Evolutionary conservation across 53 echinoderm and acorn worm species (phyloP), one percentile per base, ranked within the genome.

Genomic region (Luidia sarsii): DNA sequence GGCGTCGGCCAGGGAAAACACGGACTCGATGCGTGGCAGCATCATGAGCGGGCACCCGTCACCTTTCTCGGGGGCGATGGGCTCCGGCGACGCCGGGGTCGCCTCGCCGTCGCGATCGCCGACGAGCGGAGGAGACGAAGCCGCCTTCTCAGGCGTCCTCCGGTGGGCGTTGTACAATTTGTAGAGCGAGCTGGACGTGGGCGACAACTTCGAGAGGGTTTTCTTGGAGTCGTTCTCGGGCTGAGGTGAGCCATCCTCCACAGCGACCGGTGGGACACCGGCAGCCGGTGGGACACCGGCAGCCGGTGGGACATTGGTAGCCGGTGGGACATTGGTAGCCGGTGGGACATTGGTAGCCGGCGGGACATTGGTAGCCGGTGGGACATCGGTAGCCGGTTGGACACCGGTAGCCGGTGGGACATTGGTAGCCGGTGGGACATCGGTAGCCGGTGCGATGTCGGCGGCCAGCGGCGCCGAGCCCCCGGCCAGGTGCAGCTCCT

Each of bases 11-110:
- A 77, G 56, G 9, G 77, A 77, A 32, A 77, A 77, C 46, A 77
- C 77, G 27, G 77, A 57, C 13, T 60, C 62, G 48, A 77, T 77
- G 30, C 32, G 61, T 7, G 77, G 77, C 29, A 77, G 23, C 22
- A 77, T 48, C 77, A 77, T 77, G 14, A 38, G 4, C 8, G 13
- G 25, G 2, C 37, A 16, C 8, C 37, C 54, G 19, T 4, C 18
- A 38, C 38, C 9, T 18, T 36, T 23, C 62, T 48, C 22, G 29
- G 46, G 45, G 24, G 16, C 39, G 16, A 20, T 34, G 6, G 19
- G 9, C 33, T 33, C 65, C 32, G 1, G 4, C 31, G 34, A 33
- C n/a, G 32, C 8, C 30, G 3, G 3, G 18, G 18, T 9, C 16
- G 52, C 21, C 7, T 7, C 46, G 14, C 7, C 7, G 46, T 45